A percentile compares a stretch with the other conserved stretches of the same genome.
Conservation (phyloP, 1,140 invertebrate species). For the Drosophila hydei region DNA sequence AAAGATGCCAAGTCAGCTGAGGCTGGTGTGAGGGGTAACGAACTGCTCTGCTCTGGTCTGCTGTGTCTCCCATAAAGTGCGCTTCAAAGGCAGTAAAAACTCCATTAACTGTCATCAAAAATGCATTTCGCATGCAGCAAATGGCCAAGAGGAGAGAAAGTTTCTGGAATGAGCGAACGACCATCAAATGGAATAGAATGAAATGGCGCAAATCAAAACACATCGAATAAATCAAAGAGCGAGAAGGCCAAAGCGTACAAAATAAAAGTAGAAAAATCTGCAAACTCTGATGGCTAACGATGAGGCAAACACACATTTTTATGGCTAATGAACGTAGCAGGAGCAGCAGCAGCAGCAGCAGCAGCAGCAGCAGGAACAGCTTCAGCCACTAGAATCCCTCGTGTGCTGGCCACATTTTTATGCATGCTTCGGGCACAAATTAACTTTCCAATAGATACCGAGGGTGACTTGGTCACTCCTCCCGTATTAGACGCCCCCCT, state of each 20-base stretch:
- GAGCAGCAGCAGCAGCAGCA: too few relatives aligned
- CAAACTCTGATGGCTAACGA: background rate
- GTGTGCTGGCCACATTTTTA: constrained; percentile 60
- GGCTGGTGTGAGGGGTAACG: background rate
- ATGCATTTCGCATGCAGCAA: constrained; percentile 77
- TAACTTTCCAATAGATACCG: constrained; percentile 66
- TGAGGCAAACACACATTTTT: constrained; percentile 49
- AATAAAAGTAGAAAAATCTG: constrained; percentile 22
- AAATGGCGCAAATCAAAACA: constrained; percentile 78
- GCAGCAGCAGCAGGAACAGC: too few relatives aligned
- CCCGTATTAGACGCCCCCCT: constrained; percentile 49
- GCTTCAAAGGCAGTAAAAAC: constrained; percentile 74
- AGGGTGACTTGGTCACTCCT: constrained; percentile 50
- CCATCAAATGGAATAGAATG: constrained; percentile 78
- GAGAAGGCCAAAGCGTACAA: background rate
- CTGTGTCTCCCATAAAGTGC: constrained; percentile 37
- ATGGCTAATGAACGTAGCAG: constrained; percentile 69
- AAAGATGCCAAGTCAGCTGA: constrained; percentile 63
- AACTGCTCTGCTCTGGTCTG: background rate
- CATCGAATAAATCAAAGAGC: constrained; percentile 77
- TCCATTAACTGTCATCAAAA: constrained; percentile 82
- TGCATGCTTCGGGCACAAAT: constrained; percentile 64
- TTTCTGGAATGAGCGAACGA: constrained; percentile 1
- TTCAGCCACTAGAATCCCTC: constrained; percentile 39
- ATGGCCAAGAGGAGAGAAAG: constrained; percentile 24